These are phyloP conservation scores for Lamprotornis superbus DNA, from an alignment of 2,113 vertebrate species.

Conservation along the genomic window DNA sequence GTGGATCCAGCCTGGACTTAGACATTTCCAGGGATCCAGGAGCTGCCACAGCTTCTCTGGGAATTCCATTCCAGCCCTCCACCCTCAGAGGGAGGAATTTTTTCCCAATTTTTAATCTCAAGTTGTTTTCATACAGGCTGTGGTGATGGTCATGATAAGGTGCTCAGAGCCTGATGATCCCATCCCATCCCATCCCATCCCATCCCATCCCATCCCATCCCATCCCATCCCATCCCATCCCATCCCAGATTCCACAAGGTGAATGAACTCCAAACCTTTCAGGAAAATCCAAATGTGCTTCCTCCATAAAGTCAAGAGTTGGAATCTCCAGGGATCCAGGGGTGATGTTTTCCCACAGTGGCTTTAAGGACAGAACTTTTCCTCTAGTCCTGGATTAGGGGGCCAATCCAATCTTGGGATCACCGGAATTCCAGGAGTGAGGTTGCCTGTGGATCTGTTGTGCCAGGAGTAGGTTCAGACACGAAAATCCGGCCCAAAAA, in stretches of 20 bases:
- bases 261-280: not conserved
- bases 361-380: not conserved
- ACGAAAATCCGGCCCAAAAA: rapidly evolving
- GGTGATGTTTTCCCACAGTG: rapidly evolving
- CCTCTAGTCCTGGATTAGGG: not conserved
- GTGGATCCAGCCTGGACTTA: not conserved
- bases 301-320: not conserved
- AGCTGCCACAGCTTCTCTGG: rapidly evolving
- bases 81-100: not conserved
- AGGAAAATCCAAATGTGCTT: not conserved
- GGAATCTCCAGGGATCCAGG: not conserved
- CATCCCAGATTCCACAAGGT: not conserved
- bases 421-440: rapidly evolving
- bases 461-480: not conserved
- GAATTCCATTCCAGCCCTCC: not conserved
- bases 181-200: not conserved
- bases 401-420: not conserved
- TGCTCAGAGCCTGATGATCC: not conserved
- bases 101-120: not conserved
- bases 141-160: too few relatives aligned
- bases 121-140: too few relatives aligned
- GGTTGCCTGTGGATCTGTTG: rapidly evolving
- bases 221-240: not conserved
- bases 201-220: not conserved
- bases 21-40: not conserved